Conservation (phyloP, 1,140 invertebrate species). For the Ceratina japonica region DNA sequence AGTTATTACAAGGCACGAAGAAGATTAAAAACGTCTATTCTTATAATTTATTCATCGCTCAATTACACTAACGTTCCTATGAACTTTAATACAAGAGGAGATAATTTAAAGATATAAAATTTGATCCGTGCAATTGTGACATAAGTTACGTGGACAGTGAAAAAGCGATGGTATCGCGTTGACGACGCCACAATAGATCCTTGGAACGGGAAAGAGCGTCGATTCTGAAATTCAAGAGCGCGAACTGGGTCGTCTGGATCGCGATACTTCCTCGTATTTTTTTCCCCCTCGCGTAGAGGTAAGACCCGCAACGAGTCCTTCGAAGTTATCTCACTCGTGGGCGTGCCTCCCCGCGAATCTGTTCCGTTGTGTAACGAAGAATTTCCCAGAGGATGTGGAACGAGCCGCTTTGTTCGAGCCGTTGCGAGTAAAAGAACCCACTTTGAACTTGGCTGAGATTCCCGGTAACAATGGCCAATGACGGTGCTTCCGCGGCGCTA, state of each 20-base stretch:
- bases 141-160: background rate
- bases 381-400: slow-evolving; percentile 33
- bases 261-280: slow-evolving; percentile 39
- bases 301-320: slow-evolving; percentile 25
- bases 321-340: slow-evolving; percentile 27
- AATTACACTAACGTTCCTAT: too few relatives aligned
- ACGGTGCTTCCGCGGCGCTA: background rate
- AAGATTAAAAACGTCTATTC: too few relatives aligned
- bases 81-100: too few relatives aligned
- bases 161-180: slow-evolving; percentile 13
- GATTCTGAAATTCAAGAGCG: slow-evolving; percentile 50
- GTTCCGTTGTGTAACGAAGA: slow-evolving; percentile 23
- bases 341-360: slow-evolving; percentile 19
- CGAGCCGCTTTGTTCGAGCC: slow-evolving; percentile 13
- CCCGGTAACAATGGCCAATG: background rate
- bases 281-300: background rate
- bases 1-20: too few relatives aligned
- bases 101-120: background rate
- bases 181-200: slow-evolving; percentile 10
- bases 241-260: slow-evolving; percentile 39
- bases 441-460: slow-evolving; percentile 29
- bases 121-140: background rate
- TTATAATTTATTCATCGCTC: too few relatives aligned
- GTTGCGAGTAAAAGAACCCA: background rate
- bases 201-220: slow-evolving; percentile 29